Conservation (phyloP, 2,797 vertebrate genomes). For the Glyptemys insculpta region DNA sequence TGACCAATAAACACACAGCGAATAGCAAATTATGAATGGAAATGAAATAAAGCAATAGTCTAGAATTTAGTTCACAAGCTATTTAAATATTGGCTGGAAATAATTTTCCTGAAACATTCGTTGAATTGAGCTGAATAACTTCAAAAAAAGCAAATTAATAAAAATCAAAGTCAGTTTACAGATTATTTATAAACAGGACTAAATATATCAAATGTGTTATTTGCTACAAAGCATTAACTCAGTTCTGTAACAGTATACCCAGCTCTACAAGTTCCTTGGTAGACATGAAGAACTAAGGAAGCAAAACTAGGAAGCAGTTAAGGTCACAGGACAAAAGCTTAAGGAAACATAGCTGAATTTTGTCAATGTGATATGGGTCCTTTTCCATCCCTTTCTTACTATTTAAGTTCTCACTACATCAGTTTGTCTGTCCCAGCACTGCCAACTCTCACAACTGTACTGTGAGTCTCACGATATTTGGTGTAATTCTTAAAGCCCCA, state of each 20-base stretch:
- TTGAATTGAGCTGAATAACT: not conserved
- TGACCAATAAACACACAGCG: not conserved
- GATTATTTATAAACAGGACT: not conserved
- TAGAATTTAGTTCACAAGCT: not conserved
- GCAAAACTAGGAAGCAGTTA: not conserved
- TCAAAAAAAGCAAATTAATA: not conserved
- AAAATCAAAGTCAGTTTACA: not conserved
- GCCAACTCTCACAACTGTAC: not conserved
- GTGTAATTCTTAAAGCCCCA: slow-evolving; percentile 3
- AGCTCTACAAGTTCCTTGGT: not conserved
- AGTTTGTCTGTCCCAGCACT: not conserved
- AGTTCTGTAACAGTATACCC: not conserved
- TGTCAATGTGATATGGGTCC: not conserved
- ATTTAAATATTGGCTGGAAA: not conserved
- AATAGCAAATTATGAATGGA: not conserved
- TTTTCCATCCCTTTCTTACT: slow-evolving; percentile 12
- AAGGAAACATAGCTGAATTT: slow-evolving; percentile 1
- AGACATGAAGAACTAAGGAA: not conserved
- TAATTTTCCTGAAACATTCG: not conserved
- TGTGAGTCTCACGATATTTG: not conserved
- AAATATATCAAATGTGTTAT: not conserved
- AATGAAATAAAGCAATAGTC: not conserved
- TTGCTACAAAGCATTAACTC: not conserved
- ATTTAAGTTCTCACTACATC: not conserved
- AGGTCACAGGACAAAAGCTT: not conserved